phyloP scores from a whole-genome alignment of 2,113 vertebrate genomes.

The Herpetotheres cachinnans region DNA sequence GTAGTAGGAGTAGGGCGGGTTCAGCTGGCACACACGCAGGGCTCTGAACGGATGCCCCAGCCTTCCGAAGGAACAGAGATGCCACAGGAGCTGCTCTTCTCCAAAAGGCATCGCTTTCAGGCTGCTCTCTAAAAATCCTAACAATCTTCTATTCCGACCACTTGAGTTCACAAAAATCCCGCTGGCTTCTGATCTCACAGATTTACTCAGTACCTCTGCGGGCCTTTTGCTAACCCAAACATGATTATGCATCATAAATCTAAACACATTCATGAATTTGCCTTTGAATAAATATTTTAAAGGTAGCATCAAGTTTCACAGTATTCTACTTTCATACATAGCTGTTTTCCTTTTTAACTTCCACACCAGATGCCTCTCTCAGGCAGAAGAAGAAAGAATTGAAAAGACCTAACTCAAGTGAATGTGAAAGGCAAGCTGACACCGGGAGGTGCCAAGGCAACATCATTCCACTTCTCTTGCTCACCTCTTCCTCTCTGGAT shows the following conservation, averaged over 20 bases:
- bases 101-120: background rate
- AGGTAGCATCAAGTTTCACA: background rate
- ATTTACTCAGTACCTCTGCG: background rate
- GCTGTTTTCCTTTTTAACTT: background rate
- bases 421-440: slow-evolving; percentile 15
- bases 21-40: rapidly evolving
- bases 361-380: background rate
- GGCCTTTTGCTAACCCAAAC: slow-evolving; percentile 34
- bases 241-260: background rate
- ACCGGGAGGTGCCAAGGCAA: slow-evolving; percentile 48
- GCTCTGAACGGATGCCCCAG: too few species aligned
- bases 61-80: background rate
- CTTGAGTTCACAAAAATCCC: background rate
- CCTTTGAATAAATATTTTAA: slow-evolving; percentile 36
- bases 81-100: background rate
- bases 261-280: slow-evolving; percentile 21
- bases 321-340: background rate
- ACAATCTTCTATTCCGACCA: background rate
- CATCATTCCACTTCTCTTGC: slow-evolving; percentile 40
- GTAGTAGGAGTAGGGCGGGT: too few species aligned
- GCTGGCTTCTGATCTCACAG: background rate
- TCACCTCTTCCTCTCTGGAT: slow-evolving; percentile 44
- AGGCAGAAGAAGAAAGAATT: background rate
- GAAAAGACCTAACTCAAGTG: background rate
- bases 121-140: background rate